Conservation (phyloP, 2,797 vertebrate genomes). For the Graptemys geographica region DNA sequence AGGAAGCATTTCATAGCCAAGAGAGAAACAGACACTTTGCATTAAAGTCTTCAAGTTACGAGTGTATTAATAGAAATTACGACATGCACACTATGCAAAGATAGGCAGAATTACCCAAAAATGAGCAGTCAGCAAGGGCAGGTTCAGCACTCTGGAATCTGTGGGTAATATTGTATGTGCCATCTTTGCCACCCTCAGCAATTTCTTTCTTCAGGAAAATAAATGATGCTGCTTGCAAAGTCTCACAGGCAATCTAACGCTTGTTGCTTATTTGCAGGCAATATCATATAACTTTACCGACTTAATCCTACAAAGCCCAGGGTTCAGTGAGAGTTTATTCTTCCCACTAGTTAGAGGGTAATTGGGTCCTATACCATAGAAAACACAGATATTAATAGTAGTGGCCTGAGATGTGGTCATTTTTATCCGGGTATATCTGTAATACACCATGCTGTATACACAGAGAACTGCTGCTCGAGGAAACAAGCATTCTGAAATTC, state of each 20-base stretch:
- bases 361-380: neutral
- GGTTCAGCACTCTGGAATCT: constrained; percentile 43
- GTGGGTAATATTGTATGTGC: neutral
- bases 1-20: neutral
- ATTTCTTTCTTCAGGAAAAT: constrained; percentile 41
- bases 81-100: constrained; percentile 35
- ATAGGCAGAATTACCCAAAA: constrained; percentile 49
- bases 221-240: constrained; percentile 42
- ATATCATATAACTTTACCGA: constrained; percentile 1
- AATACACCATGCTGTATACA: neutral
- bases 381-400: neutral
- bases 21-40: neutral
- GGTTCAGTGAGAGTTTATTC: neutral
- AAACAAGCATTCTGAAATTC: neutral
- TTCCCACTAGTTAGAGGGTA: neutral
- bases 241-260: neutral
- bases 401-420: neutral
- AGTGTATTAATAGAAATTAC: neutral
- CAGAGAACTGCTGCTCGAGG: neutral
- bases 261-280: constrained; percentile 29
- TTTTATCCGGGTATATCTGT: neutral
- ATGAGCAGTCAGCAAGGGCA: constrained; percentile 51
- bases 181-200: constrained; percentile 22
- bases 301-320: neutral
- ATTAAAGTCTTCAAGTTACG: constrained; percentile 1